Percentiles rank a stretch among this genome's conserved stretches.
Evolutionary conservation across 2,888 invertebrate genomes (phyloP).

Genomic region (Alentia gelatinosa): DNA sequence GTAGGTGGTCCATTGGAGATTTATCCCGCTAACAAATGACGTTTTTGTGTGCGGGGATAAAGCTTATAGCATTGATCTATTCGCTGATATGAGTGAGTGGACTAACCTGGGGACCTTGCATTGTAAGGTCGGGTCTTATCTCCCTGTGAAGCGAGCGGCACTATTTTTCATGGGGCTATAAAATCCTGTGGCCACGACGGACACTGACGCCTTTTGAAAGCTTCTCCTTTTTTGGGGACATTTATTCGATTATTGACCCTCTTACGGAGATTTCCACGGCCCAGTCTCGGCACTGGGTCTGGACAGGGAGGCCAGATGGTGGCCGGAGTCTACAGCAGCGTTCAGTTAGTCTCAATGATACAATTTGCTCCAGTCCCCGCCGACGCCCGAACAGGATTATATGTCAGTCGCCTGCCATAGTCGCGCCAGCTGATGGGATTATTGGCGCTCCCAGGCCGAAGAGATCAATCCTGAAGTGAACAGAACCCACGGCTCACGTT

Average conservation of each 20-base stretch:
- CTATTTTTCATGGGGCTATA: not conserved
- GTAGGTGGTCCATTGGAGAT: not conserved
- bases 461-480: not conserved
- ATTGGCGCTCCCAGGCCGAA: not conserved
- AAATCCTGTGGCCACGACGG: not conserved
- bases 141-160: not conserved
- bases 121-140: not conserved
- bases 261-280: not conserved
- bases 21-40: not conserved
- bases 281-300: not conserved
- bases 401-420: not conserved
- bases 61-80: not conserved
- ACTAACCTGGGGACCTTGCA: not conserved
- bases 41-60: not conserved
- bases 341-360: conserved; percentile 8
- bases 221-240: not conserved
- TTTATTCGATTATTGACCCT: not conserved
- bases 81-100: not conserved
- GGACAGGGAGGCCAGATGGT: not conserved
- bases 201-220: not conserved
- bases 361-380: conserved; percentile 28
- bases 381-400: not conserved
- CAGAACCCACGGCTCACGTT: not conserved
- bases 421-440: not conserved
- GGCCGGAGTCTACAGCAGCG: not conserved